phyloP scores from a whole-genome alignment of 1,140 invertebrate genomes.

The Drosophila ironensis region DNA sequence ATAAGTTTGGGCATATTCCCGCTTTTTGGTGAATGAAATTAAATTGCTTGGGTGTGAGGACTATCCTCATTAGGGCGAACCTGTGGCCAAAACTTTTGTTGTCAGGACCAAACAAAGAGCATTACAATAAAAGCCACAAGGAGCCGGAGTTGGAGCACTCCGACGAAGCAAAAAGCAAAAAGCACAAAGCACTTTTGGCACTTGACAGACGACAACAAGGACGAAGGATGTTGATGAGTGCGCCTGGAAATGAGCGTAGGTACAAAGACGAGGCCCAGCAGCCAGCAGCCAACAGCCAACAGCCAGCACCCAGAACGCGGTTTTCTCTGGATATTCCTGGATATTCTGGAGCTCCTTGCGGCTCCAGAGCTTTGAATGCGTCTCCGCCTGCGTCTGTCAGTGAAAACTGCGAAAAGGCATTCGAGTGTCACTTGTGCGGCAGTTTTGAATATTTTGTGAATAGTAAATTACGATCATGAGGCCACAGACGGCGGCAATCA shows the following conservation, averaged over 20 bases:
- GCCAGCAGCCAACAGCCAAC: no score
- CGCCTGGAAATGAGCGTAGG: not conserved
- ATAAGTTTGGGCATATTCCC: not conserved
- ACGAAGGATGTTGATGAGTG: conserved; percentile 1
- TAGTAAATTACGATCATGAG: conserved; percentile 73
- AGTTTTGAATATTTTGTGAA: conserved; percentile 79
- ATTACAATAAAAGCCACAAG: conserved; percentile 21
- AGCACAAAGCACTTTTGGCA: conserved; percentile 65
- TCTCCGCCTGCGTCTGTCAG: conserved; percentile 14
- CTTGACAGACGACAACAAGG: conserved; percentile 52
- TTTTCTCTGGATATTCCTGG: no score
- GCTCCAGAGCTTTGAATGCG: conserved; percentile 6
- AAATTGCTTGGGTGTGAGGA: not conserved
- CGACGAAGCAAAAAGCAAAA: conserved; percentile 23
- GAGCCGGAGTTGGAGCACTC: not conserved
- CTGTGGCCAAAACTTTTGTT: conserved; percentile 33
- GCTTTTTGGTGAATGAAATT: not conserved
- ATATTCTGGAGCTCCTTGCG: conserved; percentile 1
- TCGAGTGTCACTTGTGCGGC: conserved; percentile 75
- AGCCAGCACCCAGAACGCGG: no score
- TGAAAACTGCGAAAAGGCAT: conserved; percentile 70
- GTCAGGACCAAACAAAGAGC: conserved; percentile 24
- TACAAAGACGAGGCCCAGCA: not conserved
- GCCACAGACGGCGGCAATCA: conserved; percentile 28
- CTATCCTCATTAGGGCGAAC: conserved; percentile 23